Conservation (phyloP, 2,797 vertebrate genomes). For the Lepidocolaptes lacrymiger region DNA sequence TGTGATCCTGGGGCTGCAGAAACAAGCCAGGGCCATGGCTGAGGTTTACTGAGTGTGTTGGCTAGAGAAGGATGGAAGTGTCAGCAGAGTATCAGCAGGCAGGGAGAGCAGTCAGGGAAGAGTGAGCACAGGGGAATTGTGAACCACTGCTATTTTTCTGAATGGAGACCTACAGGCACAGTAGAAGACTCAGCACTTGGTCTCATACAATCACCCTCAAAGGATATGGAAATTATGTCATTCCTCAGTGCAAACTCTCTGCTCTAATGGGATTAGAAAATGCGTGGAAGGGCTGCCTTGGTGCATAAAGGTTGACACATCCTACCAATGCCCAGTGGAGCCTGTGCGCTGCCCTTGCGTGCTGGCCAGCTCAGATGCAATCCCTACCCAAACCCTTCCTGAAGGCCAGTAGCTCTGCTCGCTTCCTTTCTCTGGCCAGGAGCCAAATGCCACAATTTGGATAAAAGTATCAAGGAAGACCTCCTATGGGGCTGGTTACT, state of each 20-base stretch:
- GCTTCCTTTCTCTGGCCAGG: background rate
- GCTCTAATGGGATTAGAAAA: background rate
- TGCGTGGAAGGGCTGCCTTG: background rate
- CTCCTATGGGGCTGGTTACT: background rate
- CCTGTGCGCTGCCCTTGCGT: fast-evolving
- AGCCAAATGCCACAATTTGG: background rate
- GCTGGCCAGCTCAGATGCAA: background rate
- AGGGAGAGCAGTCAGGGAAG: background rate
- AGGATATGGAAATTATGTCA: background rate
- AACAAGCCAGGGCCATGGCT: background rate
- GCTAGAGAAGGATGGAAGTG: background rate
- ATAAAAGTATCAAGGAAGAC: constrained; percentile 6
- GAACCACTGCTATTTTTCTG: background rate
- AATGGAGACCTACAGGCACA: fast-evolving
- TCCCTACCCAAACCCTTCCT: background rate
- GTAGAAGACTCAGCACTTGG: background rate
- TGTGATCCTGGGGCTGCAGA: background rate
- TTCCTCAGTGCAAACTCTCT: background rate
- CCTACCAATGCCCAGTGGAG: background rate
- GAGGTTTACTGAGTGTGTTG: background rate
- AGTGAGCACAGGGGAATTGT: fast-evolving
- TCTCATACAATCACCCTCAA: background rate
- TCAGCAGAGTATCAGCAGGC: fast-evolving
- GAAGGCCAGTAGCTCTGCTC: background rate
- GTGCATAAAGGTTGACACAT: fast-evolving